A percentile compares a stretch with the other conserved stretches of the same genome.
phyloP scores from a whole-genome alignment of 2,113 vertebrate species.

The Chamaetylas fuelleborni region DNA sequence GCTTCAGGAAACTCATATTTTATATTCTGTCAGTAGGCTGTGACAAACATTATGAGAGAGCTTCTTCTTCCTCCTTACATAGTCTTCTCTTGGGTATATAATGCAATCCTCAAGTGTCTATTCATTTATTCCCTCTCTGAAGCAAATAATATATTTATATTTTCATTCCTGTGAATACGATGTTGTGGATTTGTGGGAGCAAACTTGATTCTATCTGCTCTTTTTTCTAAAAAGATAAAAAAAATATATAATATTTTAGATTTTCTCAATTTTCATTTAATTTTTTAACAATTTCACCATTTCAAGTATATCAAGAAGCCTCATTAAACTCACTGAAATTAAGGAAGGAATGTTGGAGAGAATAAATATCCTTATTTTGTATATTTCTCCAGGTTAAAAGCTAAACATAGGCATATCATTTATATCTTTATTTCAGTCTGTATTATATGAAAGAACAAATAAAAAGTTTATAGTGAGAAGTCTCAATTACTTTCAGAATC shows the following conservation, averaged over 20 bases:
- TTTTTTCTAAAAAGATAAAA: not conserved
- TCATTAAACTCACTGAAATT: not conserved
- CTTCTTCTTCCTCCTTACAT: not conserved
- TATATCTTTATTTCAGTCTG: not conserved
- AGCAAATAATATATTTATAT: not conserved
- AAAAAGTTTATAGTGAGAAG: not conserved
- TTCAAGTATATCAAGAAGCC: not conserved
- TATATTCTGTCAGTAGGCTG: not conserved
- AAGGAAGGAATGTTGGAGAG: not conserved
- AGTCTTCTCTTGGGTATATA: not conserved
- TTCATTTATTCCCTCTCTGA: not conserved
- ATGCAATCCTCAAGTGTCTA: not conserved
- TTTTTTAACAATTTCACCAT: not conserved
- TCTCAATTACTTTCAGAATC: not conserved
- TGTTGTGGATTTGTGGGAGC: not conserved
- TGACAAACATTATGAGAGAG: not conserved
- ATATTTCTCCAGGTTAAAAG: not conserved
- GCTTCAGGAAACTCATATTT: slow-evolving; percentile 13
- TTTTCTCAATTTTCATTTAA: not conserved
- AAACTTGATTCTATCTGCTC: not conserved
- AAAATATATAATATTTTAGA: not conserved
- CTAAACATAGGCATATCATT: not conserved
- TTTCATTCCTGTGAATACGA: slow-evolving; percentile 11
- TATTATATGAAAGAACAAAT: not conserved
- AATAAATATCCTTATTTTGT: not conserved